These are phyloP conservation scores for Rhegmatorhina hoffmannsi DNA, from an alignment of 2,113 vertebrate genomes.

Conservation along the genomic window DNA sequence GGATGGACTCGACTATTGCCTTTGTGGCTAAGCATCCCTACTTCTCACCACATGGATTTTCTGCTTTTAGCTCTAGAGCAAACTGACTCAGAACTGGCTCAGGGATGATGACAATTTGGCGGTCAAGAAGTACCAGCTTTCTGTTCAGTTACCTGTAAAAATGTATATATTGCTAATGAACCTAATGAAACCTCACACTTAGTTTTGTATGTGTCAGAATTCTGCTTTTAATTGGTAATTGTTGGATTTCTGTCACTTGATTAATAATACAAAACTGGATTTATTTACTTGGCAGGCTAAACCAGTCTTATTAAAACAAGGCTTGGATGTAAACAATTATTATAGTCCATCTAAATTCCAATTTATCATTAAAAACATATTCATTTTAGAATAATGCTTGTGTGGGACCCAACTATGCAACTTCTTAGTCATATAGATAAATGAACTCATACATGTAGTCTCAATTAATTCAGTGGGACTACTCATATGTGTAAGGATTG, in stretches of 20 bases:
- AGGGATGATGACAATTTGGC: neutral
- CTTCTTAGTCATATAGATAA: neutral
- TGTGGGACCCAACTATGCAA: neutral
- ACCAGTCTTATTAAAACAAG: conserved; percentile 55
- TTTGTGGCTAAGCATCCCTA: neutral
- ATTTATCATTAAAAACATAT: conserved; percentile 60
- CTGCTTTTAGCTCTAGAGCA: neutral
- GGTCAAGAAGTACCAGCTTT: neutral
- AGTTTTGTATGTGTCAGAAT: neutral
- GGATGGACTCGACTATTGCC: neutral
- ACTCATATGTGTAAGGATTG: conserved; percentile 16
- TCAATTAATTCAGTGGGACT: conserved; percentile 36
- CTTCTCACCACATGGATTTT: neutral
- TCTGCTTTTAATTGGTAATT: conserved; percentile 19
- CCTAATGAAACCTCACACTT: conserved; percentile 9
- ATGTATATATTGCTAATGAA: neutral
- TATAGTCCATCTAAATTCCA: conserved; percentile 32
- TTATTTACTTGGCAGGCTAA: conserved; percentile 47
- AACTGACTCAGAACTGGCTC: neutral
- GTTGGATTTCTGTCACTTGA: neutral
- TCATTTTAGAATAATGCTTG: conserved; percentile 18
- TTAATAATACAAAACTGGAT: conserved; percentile 48
- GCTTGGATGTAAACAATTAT: conserved; percentile 7
- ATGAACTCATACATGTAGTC: conserved; percentile 25
- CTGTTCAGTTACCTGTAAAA: neutral